phyloP scores from a whole-genome alignment of 1,140 invertebrate species.

The Drosophila ogumai region DNA sequence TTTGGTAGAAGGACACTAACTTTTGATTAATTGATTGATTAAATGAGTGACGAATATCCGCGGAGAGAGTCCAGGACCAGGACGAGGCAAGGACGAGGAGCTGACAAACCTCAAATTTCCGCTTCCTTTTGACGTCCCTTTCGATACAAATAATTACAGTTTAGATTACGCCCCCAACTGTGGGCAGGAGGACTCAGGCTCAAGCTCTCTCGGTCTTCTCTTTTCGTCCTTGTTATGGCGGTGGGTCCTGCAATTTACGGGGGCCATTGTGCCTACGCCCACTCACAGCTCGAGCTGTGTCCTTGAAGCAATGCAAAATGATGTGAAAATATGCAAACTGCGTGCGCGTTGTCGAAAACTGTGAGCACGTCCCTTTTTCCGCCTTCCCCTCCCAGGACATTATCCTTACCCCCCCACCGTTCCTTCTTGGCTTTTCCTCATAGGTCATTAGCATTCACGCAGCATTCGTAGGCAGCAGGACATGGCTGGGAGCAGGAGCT shows the following conservation, averaged over 20 bases:
- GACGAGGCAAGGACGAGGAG: not conserved
- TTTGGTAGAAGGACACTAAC: not conserved
- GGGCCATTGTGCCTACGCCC: not conserved
- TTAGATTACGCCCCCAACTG: constrained; percentile 7
- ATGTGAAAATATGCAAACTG: constrained; percentile 77
- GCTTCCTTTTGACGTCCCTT: not conserved
- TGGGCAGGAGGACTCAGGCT: too few relatives aligned
- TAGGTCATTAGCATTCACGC: constrained; percentile 56
- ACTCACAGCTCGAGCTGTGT: not conserved
- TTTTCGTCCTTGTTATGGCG: not conserved
- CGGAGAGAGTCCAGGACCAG: constrained; percentile 8
- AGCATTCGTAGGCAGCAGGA: constrained; percentile 7
- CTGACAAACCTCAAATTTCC: constrained; percentile 19
- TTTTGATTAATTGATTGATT: constrained; percentile 70
- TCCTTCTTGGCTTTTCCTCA: not conserved
- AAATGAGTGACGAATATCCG: constrained; percentile 54
- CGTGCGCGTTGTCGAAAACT: constrained; percentile 55
- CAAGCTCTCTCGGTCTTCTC: not conserved
- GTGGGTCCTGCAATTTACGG: constrained; percentile 40
- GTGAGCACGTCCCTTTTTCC: constrained; percentile 34
- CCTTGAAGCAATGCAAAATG: constrained; percentile 46
- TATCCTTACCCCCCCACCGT: not conserved
- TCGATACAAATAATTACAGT: constrained; percentile 62
- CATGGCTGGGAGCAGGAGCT: not conserved
- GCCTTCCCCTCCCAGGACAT: not conserved